Evolutionary conservation across 2,797 vertebrate genomes (phyloP), one percentile per base, ranked within the genome.

Genomic region (Sphaeramia orbicularis): DNA sequence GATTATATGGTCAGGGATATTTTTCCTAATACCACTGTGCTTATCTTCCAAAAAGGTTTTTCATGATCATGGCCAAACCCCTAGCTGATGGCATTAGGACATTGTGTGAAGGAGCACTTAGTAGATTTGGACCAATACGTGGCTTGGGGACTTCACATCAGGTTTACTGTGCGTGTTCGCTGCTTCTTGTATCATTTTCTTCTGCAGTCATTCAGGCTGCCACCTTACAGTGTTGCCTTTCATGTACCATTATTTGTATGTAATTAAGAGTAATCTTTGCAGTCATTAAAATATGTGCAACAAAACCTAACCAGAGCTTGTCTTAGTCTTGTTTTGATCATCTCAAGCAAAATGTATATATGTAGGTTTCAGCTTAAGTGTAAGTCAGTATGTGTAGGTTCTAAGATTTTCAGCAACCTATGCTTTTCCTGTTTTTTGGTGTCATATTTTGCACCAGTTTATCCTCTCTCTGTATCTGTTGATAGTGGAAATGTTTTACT

Each of bases 271-370:
- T 57, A 42, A 65, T 54, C 38, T 21, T 43, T 47, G 21, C 14
- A 27, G 4, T 71, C 37, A 72, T 77, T 83, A 79, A 85, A 84
- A 76, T 35, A 19, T 4, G n/a, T 37, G 2, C 10, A 18, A 53
- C 7, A 37, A 48, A 61, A 52, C 43, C 30, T 67, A 1, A 16
- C 18, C 8, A 12, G 9, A 15, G 13, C 60, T 51, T 43, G 7
- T 63, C 7, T 7, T 53, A 41, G 12, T 10, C 13, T 67, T 51
- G 21, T 51, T 2, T 58, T 4, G 0, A 8, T 16, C 11, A 11
- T 24, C 21, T 15, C 8, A 12, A 35, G 2, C 24, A 50, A 41
- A 65, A 4, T 2, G 43, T 0, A 4, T 30, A 32, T 30, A 8
- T 6, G 24, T 7, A 32, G 30, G 30, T 32, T 32, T 32, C 30